Evolutionary conservation across 2,113 vertebrate genomes (phyloP).

Genomic region (Lethenteron camtschaticum): DNA sequence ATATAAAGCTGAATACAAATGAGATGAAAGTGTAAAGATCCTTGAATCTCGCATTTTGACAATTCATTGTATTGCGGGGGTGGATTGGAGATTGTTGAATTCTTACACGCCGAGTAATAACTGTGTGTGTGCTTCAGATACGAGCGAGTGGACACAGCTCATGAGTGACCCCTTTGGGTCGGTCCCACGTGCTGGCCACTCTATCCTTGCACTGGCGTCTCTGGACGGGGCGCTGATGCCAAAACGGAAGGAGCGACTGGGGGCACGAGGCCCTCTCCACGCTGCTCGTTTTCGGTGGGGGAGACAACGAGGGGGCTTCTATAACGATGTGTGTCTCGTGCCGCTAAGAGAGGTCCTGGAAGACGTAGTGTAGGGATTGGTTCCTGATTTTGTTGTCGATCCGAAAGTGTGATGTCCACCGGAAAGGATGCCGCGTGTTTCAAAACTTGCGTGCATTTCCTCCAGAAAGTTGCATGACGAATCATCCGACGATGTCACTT

Average conservation of each 20-base stretch:
- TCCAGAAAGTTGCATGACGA: too few relatives aligned
- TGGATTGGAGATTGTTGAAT: neutral
- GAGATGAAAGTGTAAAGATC: neutral
- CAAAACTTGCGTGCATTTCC: too few relatives aligned
- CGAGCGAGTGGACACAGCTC: slow-evolving; percentile 35
- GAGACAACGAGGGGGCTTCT: slow-evolving; percentile 36
- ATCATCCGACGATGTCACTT: too few relatives aligned
- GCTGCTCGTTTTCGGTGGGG: slow-evolving; percentile 45
- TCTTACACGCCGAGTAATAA: slow-evolving; percentile 7
- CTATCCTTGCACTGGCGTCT: slow-evolving; percentile 24
- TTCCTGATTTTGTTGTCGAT: too few relatives aligned
- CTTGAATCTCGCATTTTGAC: slow-evolving; percentile 5
- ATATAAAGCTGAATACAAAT: neutral
- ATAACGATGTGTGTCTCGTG: slow-evolving; percentile 24
- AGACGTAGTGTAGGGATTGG: too few relatives aligned
- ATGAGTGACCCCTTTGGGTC: slow-evolving; percentile 22
- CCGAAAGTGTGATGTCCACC: too few relatives aligned
- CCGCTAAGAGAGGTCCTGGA: neutral
- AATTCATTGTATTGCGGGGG: neutral
- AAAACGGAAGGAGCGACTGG: slow-evolving; percentile 16
- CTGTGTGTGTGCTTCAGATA: slow-evolving; percentile 23
- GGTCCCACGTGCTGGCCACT: slow-evolving; percentile 43
- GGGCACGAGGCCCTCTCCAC: slow-evolving; percentile 15
- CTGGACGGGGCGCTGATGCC: slow-evolving; percentile 5
- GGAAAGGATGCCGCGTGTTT: too few relatives aligned